phyloP scores from a whole-genome alignment of 2,888 invertebrate genomes.

The Oxyteleia sp. region DNA sequence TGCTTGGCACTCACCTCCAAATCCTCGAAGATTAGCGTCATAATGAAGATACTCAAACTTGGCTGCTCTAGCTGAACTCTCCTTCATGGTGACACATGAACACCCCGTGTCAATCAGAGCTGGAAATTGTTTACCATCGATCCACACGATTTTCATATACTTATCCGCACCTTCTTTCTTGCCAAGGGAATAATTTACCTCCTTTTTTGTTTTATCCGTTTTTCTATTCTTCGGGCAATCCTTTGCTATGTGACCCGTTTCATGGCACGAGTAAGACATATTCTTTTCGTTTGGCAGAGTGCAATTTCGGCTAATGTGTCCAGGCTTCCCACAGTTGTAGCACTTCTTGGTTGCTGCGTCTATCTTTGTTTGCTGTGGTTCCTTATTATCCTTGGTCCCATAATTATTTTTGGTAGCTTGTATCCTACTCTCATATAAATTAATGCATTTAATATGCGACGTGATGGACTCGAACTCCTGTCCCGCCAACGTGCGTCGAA shows the following conservation, averaged over 20 bases:
- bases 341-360: not conserved
- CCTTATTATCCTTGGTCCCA: not conserved
- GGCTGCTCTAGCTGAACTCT: not conserved
- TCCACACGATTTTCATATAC: conserved; percentile 13
- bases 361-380: not conserved
- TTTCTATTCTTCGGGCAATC: conserved; percentile 17
- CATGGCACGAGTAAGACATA: conserved; percentile 20
- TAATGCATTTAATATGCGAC: not conserved
- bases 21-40: conserved; percentile 6
- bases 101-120: conserved; percentile 36
- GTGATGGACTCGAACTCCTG: not conserved
- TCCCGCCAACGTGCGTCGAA: not conserved
- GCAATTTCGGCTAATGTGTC: conserved; percentile 20
- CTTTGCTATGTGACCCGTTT: conserved; percentile 9
- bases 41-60: not conserved
- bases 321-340: conserved; percentile 16
- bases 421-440: conserved; percentile 4
- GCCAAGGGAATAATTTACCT: not conserved
- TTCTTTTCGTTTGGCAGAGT: conserved; percentile 11
- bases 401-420: not conserved
- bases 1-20: conserved; percentile 1
- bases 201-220: not conserved
- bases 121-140: conserved; percentile 9
- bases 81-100: conserved; percentile 18
- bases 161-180: not conserved